phyloP scores from a whole-genome alignment of 2,888 invertebrate genomes.

The Heteromyza rotundicornis region DNA sequence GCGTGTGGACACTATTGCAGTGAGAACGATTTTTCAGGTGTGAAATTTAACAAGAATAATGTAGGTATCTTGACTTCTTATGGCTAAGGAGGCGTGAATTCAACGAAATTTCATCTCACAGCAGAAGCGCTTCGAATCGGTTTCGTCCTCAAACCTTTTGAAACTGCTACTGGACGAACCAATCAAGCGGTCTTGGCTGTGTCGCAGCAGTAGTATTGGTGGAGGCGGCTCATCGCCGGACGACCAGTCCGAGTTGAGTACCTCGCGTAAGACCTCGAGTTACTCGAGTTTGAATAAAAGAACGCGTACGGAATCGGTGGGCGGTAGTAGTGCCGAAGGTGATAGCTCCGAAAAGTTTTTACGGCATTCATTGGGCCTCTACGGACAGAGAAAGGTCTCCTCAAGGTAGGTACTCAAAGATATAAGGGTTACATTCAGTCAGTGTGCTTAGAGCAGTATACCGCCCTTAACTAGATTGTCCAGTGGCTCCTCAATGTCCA shows the following conservation, averaged over 20 bases:
- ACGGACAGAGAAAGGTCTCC: background rate
- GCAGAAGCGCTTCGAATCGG: conserved; percentile 38
- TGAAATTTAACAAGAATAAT: conserved; percentile 35
- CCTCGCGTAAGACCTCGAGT: conserved; percentile 38
- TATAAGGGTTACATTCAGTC: too few relatives aligned
- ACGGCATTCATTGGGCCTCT: background rate
- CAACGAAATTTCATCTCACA: background rate
- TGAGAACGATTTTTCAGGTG: conserved; percentile 38
- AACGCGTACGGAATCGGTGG: conserved; percentile 28
- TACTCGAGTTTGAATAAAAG: conserved; percentile 35
- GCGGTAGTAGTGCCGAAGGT: conserved; percentile 43
- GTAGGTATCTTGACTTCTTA: background rate
- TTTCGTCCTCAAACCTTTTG: conserved; percentile 59
- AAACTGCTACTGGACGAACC: conserved; percentile 60
- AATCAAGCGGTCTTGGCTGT: conserved; percentile 65
- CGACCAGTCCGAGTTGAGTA: conserved; percentile 45
- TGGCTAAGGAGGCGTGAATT: background rate
- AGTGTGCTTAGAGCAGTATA: too few relatives aligned
- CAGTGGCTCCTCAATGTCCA: conserved; percentile 20
- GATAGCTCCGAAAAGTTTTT: conserved; percentile 26
- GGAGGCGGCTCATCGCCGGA: conserved; percentile 50
- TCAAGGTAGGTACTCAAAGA: too few relatives aligned
- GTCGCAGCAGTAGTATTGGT: conserved; percentile 42
- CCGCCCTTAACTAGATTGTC: conserved; percentile 24
- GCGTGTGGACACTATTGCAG: conserved; percentile 38